Evolutionary conservation across 1,140 invertebrate genomes (phyloP).

Genomic region (Conus betulinus): DNA sequence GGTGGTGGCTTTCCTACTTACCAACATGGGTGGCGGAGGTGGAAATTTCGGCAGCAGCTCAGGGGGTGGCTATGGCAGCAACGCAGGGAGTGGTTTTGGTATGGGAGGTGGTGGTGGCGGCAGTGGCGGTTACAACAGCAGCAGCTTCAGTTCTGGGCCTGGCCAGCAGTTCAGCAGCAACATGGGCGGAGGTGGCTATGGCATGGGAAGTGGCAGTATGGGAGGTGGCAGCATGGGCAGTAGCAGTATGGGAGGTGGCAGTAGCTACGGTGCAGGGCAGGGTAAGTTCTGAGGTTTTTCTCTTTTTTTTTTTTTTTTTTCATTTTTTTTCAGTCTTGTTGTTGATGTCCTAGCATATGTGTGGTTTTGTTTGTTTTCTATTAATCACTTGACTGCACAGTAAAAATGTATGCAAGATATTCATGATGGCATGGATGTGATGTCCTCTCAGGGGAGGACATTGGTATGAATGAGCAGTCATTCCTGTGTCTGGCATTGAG

Average conservation of each 20-base stretch:
- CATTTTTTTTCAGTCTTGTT: neutral
- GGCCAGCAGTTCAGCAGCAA: slow-evolving; percentile 35
- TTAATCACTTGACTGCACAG: too few relatives aligned
- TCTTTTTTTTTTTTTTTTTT: neutral
- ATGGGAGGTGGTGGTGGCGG: slow-evolving; percentile 21
- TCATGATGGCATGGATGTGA: too few relatives aligned
- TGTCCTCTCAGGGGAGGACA: too few relatives aligned
- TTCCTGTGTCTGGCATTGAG: too few relatives aligned
- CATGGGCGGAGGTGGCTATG: slow-evolving; percentile 31
- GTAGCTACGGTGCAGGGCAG: slow-evolving; percentile 45
- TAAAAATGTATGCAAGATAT: too few relatives aligned
- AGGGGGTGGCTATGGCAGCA: slow-evolving; percentile 45
- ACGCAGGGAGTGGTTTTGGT: slow-evolving; percentile 1
- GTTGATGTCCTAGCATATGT: neutral
- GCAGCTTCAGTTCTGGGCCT: slow-evolving; percentile 11
- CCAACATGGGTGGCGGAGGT: slow-evolving; percentile 50
- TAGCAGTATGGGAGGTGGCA: slow-evolving; percentile 44
- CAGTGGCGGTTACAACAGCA: slow-evolving; percentile 5
- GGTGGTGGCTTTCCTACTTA: slow-evolving; percentile 49
- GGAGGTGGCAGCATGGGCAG: slow-evolving; percentile 26
- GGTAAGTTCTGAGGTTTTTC: neutral
- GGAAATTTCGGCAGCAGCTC: slow-evolving; percentile 42
- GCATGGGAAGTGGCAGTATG: slow-evolving; percentile 25
- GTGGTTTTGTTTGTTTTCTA: too few relatives aligned
- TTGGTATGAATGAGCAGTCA: too few relatives aligned